Conservation (phyloP, 92 coral and sea anemone species). For the Umimayanthus chanpuru region DNA sequence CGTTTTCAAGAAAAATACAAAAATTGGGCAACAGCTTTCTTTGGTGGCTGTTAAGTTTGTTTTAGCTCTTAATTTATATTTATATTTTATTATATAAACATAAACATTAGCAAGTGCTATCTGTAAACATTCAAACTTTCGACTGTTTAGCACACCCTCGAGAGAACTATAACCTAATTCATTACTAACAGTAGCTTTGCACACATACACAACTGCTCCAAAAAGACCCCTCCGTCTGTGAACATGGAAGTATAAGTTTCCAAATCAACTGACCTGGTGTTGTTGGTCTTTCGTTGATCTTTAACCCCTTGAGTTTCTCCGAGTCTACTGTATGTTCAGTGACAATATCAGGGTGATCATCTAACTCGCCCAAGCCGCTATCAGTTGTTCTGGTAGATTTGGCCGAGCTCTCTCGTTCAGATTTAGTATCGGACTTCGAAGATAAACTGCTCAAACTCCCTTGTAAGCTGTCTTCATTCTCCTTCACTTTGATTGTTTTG, state of each 20-base stretch:
- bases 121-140: background rate
- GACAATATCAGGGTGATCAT: constrained; percentile 66
- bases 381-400: constrained; percentile 94
- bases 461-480: constrained; percentile 74
- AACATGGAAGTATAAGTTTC: background rate
- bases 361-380: constrained; percentile 91
- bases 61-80: background rate
- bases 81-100: background rate
- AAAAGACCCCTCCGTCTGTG: background rate
- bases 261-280: constrained; percentile 82
- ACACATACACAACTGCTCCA: background rate
- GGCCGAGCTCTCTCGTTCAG: constrained; percentile 91
- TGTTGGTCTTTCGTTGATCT: constrained; percentile 72
- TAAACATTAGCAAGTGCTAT: background rate
- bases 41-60: background rate
- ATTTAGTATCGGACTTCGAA: constrained; percentile 63
- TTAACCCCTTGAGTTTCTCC: constrained; percentile 54
- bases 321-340: constrained; percentile 68
- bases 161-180: constrained; percentile 5
- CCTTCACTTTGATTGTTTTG: constrained; percentile 52
- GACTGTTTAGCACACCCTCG: background rate
- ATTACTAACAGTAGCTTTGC: background rate
- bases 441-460: constrained; percentile 76
- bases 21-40: no score
- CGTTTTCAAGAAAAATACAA: background rate